Conservation (phyloP, 2,113 vertebrate species). For the Gobio gobio region DNA sequence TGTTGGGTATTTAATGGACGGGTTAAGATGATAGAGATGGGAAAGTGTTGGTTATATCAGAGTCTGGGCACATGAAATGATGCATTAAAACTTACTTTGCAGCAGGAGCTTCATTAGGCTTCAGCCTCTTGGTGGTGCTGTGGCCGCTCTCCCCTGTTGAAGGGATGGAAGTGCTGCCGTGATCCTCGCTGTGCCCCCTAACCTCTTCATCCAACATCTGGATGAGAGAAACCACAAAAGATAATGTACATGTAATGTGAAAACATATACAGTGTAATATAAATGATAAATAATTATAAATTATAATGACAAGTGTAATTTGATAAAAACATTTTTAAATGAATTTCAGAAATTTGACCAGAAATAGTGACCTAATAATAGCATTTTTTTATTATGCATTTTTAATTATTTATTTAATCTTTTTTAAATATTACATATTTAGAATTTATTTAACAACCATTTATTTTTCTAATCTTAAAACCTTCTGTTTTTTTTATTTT, state of each 20-base stretch:
- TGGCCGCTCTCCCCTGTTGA: conserved; percentile 71
- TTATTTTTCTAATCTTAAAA: background rate
- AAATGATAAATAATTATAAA: background rate
- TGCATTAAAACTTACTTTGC: conserved; percentile 50
- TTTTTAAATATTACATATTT: background rate
- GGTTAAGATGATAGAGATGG: background rate
- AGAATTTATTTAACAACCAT: background rate
- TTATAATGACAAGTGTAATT: background rate
- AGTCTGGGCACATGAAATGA: background rate
- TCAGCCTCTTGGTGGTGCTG: conserved; percentile 82
- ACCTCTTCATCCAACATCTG: conserved; percentile 69
- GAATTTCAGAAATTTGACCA: background rate
- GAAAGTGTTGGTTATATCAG: background rate
- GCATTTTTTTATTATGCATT: background rate
- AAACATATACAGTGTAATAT: background rate
- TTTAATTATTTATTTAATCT: background rate
- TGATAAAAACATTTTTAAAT: too few relatives aligned
- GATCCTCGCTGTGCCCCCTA: conserved; percentile 61
- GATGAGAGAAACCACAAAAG: conserved; percentile 50
- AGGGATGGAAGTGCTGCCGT: conserved; percentile 66
- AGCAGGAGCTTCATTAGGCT: conserved; percentile 67
- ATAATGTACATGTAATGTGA: background rate
- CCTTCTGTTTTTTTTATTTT: too few relatives aligned
- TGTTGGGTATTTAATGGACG: background rate
- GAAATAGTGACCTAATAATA: background rate